Evolutionary conservation across 1,140 invertebrate genomes (phyloP).

Genomic region (Lepidurus packardi): DNA sequence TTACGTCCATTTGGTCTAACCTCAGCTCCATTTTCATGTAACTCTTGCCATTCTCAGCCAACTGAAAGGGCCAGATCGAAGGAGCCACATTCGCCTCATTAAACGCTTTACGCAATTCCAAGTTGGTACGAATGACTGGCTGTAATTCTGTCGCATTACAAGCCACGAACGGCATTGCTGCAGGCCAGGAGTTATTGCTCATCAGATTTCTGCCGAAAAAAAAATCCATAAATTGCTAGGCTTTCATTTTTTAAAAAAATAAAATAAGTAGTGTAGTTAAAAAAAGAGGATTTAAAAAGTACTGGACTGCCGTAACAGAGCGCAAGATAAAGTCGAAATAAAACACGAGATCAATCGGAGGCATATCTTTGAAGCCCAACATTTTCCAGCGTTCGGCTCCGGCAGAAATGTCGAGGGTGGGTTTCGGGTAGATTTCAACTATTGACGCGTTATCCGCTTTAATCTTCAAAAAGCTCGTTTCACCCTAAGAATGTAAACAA

Average conservation of each 20-base stretch:
- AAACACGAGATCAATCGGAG: constrained; percentile 68
- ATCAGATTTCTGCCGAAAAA: constrained; percentile 45
- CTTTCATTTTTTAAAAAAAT: too few species aligned
- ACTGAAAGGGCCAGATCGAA: constrained; percentile 57
- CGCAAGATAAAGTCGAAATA: constrained; percentile 74
- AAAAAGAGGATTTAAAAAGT: constrained; percentile 33
- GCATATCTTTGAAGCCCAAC: constrained; percentile 60
- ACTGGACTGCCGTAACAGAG: constrained; percentile 67
- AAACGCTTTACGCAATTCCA: constrained; percentile 29
- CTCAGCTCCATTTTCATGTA: constrained; percentile 66
- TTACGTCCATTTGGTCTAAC: constrained; percentile 55
- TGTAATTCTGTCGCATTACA: constrained; percentile 51
- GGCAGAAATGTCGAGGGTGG: constrained; percentile 24
- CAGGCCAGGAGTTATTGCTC: constrained; percentile 61
- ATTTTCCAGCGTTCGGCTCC: constrained; percentile 58
- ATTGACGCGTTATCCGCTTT: constrained; percentile 25
- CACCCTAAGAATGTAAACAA: constrained; percentile 44
- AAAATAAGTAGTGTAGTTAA: too few species aligned
- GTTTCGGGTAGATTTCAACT: constrained; percentile 34
- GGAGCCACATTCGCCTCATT: constrained; percentile 49
- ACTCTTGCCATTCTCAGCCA: constrained; percentile 59
- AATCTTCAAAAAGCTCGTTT: constrained; percentile 54
- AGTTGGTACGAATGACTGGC: constrained; percentile 4
- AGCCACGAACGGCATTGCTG: constrained; percentile 61
- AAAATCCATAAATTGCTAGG: background rate